Base-by-base conservation (phyloP, 2,113 vertebrate genomes). In the Aleadryas rufinucha region DNA sequence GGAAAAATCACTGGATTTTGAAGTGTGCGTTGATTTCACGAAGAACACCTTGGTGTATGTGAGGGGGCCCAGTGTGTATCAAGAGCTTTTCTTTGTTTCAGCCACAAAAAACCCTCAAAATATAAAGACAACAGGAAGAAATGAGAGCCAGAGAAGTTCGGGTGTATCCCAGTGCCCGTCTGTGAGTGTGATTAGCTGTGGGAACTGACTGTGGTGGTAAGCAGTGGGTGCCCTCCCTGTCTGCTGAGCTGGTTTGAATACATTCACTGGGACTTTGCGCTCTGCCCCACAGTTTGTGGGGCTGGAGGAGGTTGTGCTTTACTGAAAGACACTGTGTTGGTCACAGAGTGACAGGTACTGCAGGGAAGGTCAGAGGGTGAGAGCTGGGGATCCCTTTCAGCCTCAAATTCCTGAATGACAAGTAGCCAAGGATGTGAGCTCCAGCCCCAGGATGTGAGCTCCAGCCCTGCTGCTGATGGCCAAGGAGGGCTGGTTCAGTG, bases 201-300 rank as follows among this genome's bases (percentile, higher is more conserved):
- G 61, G 39, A 66, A 26, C 49, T 5, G 16, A 21, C 9, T 50
- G 56, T 3, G 14, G 23, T 57, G 42, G 28, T 27, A 64, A 65
- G 31, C 37, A 53, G 19, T 22, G 30, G 11, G 12, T 82, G 19
- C 24, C 57, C 21, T 61, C 23, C 20, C 14, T 77, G 31, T 63
- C 54, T 74, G 59, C 60, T 69, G 54, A 42, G 18, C 50, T 81
- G 54, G 7, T 72, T 72, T 49, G 71, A 56, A 14, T 45, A 44
- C 16, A 30, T 89, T 22, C 39, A 21, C 7, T 22, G 31, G n/a
- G 10, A 27, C 89, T 84, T 64, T 2, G 3, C 47, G 33, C 71
- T 86, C 66, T 81, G 52, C 39, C 47, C 18, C 33, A 7, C 1
- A 0, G 2, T 63, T 85, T 4, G 11, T 0, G 0, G 13, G 39